Base-by-base conservation (phyloP, 2,113 vertebrate genomes). In the Hepsetus odoe region DNA sequence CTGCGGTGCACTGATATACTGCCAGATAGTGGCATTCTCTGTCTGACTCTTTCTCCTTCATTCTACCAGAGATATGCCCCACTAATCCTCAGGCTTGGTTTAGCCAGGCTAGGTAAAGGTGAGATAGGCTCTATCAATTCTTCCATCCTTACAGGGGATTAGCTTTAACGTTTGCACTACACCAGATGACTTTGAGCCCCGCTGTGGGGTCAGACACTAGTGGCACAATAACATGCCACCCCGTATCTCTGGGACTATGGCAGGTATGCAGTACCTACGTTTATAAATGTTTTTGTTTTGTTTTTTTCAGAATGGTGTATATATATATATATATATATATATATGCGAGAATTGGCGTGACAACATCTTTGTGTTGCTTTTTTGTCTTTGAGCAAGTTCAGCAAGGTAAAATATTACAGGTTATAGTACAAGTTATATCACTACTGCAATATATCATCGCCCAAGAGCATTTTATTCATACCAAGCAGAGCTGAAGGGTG, bases 121-220 rank as follows among this genome's bases (percentile, higher is more conserved):
- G 81, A 73, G 84, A 87, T 88, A 86, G 84, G 85, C 83, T 86
- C 86, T 89, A 89, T 69, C 68, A 62, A 76, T 79, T 76, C 55
- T 74, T 74, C 73, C 61, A 66, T 86, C 83, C 81, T 51, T 61
- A 66, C 26, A 80, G 67, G 71, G 58, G 78, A 84, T 66, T 68
- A 80, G 70, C 67, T 26, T 69, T 77, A 75, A 72, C 73, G 62
- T 75, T 56, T 81, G 70, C n/a, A n/a, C 35, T 70, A 42, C 65
- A 83, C 80, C 58, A 53, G 72, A 28, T 76, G 49, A 77, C 74
- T 81, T 72, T 62, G 28, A 35, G 59, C 56, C 42, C 11, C 20
- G 22, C 6, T 22, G 26, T n/a, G 59, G 53, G 18, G 5, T 56
- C 65, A 24, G 11, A 44, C 53, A 20, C 28, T 78, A 30, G 58